Conservation (phyloP, 2,888 invertebrate genomes). For the Lacanobia wlatinum region DNA sequence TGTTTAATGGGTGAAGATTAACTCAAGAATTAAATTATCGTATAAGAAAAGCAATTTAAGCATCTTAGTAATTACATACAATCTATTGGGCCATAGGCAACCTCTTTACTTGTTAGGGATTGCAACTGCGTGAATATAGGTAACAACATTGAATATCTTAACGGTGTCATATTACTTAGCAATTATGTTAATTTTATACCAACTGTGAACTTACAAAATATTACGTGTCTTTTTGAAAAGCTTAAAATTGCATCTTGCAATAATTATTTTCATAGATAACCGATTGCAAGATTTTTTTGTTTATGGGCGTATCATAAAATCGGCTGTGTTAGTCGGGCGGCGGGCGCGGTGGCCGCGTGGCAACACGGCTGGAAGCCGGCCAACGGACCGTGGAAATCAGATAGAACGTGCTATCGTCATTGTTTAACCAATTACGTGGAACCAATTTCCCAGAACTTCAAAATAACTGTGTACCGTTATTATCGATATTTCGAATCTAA, state of each 20-base stretch:
- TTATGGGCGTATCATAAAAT: constrained; percentile 63
- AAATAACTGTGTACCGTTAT: constrained; percentile 63
- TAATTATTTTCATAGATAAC: constrained; percentile 38
- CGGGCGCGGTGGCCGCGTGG: constrained; percentile 69
- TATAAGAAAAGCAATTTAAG: background rate
- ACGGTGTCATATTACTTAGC: constrained; percentile 35
- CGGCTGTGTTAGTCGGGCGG: constrained; percentile 57
- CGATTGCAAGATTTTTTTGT: constrained; percentile 57
- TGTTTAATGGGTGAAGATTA: constrained; percentile 10
- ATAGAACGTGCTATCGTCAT: constrained; percentile 73
- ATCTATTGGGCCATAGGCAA: too few species aligned
- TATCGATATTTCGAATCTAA: constrained; percentile 69
- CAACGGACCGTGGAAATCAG: constrained; percentile 81
- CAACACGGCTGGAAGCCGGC: constrained; percentile 82
- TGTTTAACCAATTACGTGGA: constrained; percentile 76
- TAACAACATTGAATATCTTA: background rate
- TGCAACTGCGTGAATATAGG: background rate
- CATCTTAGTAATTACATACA: too few species aligned
- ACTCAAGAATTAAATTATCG: background rate
- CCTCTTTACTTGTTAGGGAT: background rate
- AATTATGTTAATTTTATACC: constrained; percentile 10
- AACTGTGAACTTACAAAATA: background rate
- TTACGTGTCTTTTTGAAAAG: constrained; percentile 1
- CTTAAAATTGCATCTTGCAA: constrained; percentile 45
- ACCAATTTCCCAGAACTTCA: constrained; percentile 68